Base-by-base conservation (phyloP, 2,113 vertebrate genomes). In the Sinocyclocheilus maitianheensis region DNA sequence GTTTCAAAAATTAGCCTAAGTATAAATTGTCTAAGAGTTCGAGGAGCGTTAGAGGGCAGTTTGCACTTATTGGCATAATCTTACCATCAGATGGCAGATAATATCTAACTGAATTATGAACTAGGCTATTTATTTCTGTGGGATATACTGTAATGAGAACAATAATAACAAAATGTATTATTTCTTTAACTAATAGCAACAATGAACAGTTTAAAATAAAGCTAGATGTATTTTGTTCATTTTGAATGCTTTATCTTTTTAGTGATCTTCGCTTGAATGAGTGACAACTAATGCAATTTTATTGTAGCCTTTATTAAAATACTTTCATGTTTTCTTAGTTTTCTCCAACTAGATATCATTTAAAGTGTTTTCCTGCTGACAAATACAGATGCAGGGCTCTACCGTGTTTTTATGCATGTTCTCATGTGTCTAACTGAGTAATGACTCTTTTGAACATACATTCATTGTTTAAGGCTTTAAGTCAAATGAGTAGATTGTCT, bases 11-110 rank as follows among this genome's bases (percentile, higher is more conserved):
- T 22, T 10, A 16, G 40, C 40, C 40, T 8, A 46, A 18, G 30
- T 20, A 71, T 34, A 62, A n/a, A 62, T n/a, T 62, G 60, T 62
- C 22, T 46, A 46, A 46, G 43, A 46, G 1, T 10, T 46, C 8
- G 43, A 46, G 43, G 43, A 46, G 8, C 9, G 9, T 53, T 62
- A 46, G 34, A 1, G 37, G 48, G 8, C 34, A 16, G 79, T 67
- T 55, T n/a, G 51, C 30, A 26, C 51, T 79, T 53, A 14, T 13
- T 84, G 67, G 24, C 86, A 58, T 8, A 18, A 46, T 76, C 62
- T 30, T 30, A 81, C 87, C 87, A 81, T 46, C 71, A 87, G 87
- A 81, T 76, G 87, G 83, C 87, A 58, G 79, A 58, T 87, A 62
- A 46, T n/a, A 43, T 67, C 69, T 3, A 16, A 20, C 20, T 84